Evolutionary conservation across 2,797 vertebrate genomes (phyloP).

Genomic region (Pogoniulus pusillus): DNA sequence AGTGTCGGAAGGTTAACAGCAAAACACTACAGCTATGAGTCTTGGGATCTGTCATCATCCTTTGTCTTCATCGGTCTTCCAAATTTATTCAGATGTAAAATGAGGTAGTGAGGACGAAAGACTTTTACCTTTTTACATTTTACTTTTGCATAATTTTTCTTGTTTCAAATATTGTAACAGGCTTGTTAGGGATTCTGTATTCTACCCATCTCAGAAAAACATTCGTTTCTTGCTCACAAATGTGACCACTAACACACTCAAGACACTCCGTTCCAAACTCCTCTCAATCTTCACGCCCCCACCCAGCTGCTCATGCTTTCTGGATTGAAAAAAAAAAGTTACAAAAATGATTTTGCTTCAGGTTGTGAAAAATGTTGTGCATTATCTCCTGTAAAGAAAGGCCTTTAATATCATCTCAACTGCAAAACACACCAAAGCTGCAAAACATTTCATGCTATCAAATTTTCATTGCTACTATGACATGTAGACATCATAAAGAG

Average conservation of each 20-base stretch:
- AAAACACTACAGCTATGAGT: neutral
- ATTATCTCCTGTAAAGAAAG: neutral
- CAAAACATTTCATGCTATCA: neutral
- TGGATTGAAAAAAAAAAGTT: neutral
- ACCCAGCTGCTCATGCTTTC: slow-evolving; percentile 35
- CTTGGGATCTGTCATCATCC: neutral
- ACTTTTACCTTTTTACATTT: neutral
- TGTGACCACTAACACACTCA: neutral
- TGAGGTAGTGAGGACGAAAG: neutral
- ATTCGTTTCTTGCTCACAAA: neutral
- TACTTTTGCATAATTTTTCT: neutral
- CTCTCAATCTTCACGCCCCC: slow-evolving; percentile 17
- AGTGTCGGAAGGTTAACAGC: neutral
- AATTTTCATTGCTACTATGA: neutral
- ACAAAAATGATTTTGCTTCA: slow-evolving; percentile 3
- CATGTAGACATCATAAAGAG: neutral
- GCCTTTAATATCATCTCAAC: neutral
- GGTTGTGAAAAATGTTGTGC: neutral
- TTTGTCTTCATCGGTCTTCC: neutral
- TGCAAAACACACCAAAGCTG: neutral
- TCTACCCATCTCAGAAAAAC: neutral
- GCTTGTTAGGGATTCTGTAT: neutral
- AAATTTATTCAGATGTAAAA: neutral
- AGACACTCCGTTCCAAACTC: slow-evolving; percentile 29
- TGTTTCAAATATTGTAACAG: neutral